Conservation (phyloP, 2,113 vertebrate species). For the Oncorhynchus masou region DNA sequence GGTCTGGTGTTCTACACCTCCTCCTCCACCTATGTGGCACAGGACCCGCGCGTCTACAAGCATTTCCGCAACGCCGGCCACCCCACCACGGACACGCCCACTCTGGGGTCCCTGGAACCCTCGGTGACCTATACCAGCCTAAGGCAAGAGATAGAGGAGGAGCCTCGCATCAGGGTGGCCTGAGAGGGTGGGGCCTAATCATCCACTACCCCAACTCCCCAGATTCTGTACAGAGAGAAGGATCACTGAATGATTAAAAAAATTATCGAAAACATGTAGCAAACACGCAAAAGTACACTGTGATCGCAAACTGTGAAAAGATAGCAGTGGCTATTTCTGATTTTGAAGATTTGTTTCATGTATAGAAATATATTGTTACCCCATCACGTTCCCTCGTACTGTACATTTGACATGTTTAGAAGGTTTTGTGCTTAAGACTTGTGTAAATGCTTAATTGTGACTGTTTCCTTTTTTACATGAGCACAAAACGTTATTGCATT, state of each 20-base stretch:
- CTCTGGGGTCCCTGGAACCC: conserved; percentile 80
- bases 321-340: conserved; percentile 44
- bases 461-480: not conserved
- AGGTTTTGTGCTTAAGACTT: no score
- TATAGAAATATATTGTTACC: conserved; percentile 36
- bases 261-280: conserved; percentile 70
- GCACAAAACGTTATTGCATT: no score
- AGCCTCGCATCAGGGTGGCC: conserved; percentile 82
- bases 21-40: conserved; percentile 88
- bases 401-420: no score
- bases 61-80: conserved; percentile 88
- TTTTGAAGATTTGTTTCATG: conserved; percentile 36
- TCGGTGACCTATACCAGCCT: conserved; percentile 91
- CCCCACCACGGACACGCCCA: conserved; percentile 77
- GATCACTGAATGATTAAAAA: conserved; percentile 28
- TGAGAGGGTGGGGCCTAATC: conserved; percentile 59
- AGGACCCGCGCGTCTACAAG: conserved; percentile 94
- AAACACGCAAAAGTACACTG: conserved; percentile 68
- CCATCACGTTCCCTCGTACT: conserved; percentile 1
- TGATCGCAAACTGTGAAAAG: conserved; percentile 59
- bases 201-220: conserved; percentile 43
- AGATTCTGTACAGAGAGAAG: conserved; percentile 81
- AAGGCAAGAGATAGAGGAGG: conserved; percentile 85
- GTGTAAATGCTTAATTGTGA: no score
- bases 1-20: conserved; percentile 90